Base-by-base conservation (phyloP, 2,888 invertebrate species). In the Deilephila porcellus region DNA sequence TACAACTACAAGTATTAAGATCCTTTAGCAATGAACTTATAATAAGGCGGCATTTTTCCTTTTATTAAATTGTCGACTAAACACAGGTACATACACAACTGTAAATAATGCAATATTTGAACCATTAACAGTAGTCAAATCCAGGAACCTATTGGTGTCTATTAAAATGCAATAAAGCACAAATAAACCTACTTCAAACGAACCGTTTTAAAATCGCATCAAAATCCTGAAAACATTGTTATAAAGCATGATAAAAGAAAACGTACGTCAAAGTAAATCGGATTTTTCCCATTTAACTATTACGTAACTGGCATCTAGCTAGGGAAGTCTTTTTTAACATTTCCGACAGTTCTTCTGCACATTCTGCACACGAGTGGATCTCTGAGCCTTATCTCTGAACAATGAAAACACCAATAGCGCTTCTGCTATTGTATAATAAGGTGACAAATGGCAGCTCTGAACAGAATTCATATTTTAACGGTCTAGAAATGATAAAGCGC, bases 221-320 rank as follows among this genome's bases (percentile, higher is more conserved):
- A 60, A 60, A 60, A 60, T n/a, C 11, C 45, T 45, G n/a, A 56
- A n/a, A 56, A 56, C 11, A n/a, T 6, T n/a, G 17, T 56, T n/a
- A n/a, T 29, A 60, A 60, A 60, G 25, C 29, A 29, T 25, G 17
- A 32, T 29, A 60, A 60, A 60, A 14, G 7, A 34, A 62, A 62
- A 60, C 11, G 8, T 14, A 32, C 32, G 19, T 32, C 19, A 17
- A 62, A 62, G 62, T 62, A 62, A 62, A 62, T 32, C 62, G 62
- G 29, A 29, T 62, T 62, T 60, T 32, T 62, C 34, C 32, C 34
- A 17, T 62, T 62, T 62, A 62, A 62, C 62, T 62, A 62, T 62
- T 62, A 19, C 64, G 64, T 64, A 64, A 64, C 64, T 45, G 37
- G 37, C n/a, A 34, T 37, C 64, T 37, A 45, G 4, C 45, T 37